Base-by-base conservation (phyloP, 2,888 invertebrate genomes). In the Nymphalis urticae region DNA sequence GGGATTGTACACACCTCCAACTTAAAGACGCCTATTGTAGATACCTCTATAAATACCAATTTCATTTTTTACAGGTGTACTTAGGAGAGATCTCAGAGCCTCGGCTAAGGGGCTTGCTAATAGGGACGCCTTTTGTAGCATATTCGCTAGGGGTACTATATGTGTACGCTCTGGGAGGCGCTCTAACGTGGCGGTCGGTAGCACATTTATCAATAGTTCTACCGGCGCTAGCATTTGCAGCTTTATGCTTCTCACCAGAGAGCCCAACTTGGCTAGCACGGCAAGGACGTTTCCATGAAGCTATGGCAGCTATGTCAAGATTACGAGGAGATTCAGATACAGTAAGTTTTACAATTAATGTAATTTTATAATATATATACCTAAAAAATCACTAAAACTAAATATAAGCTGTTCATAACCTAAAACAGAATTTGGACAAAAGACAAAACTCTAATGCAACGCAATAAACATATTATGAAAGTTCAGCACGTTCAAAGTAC, bases 81-180 rank as follows among this genome's bases (percentile, higher is more conserved):
- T 93, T 96, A 72, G 95, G 96, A 6, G 96, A 96, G 88, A 95
- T 95, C 72, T 94, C 96, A 2, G 96, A 96, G 75, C 95, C 96
- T 27, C 93, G 94, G 77, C 83, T 96, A 21, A 93, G 96, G 69
- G 95, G 96, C 5, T 71, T 93, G 62, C 90, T 96, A 13, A 94
- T 95, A 42, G 95, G 96, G n/a, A 94, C 95, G 0, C 95, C 96
- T 0, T 95, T 95, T 78, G 95, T 96, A 32, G 95, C 96, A 21
- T 96, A 96, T 78, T 95, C 96, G 0, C 85, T 95, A 48, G 97
- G 97, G 32, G 96, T 97, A 58, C 89, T 96, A 0, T 87, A 96
- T 66, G 95, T 96, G 47, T 96, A 96, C 78, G 94, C 94, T 0
- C 85, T 96, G 17, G 96, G 96, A 0, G 95, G 95, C 0, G 82